Conservation (phyloP, 1,140 invertebrate species). For the Panagrolaimus sp. region DNA sequence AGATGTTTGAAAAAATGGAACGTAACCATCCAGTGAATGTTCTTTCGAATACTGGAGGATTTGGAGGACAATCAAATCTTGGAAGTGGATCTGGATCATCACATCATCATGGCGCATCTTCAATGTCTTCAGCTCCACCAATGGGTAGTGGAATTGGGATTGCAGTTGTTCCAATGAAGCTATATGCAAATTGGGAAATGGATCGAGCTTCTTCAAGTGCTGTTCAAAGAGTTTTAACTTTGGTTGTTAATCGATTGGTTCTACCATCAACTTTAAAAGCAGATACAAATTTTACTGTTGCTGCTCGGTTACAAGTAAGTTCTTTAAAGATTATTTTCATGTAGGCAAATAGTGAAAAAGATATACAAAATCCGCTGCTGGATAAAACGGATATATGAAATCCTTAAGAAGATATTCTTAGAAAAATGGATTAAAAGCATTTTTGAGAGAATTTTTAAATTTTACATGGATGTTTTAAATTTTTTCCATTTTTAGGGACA, state of each 20-base stretch:
- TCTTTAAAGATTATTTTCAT: neutral
- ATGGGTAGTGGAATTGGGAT: neutral
- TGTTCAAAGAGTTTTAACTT: neutral
- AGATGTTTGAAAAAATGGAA: too few species aligned
- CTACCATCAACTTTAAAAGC: neutral
- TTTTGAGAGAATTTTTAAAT: constrained; percentile 12
- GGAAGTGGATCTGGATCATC: too few species aligned
- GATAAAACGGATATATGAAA: too few species aligned
- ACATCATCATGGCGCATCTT: too few species aligned
- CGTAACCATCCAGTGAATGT: too few species aligned
- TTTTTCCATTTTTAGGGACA: constrained; percentile 34
- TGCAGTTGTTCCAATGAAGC: constrained; percentile 40
- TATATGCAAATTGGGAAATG: constrained; percentile 43
- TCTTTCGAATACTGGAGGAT: too few species aligned
- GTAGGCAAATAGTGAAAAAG: too few species aligned
- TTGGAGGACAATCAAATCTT: too few species aligned
- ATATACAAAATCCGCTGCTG: too few species aligned
- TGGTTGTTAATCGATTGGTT: constrained; percentile 3
- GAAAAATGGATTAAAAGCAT: too few species aligned
- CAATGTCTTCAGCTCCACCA: neutral
- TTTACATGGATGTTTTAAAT: neutral
- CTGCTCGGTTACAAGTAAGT: constrained; percentile 4
- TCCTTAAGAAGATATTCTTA: too few species aligned
- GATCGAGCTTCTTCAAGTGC: constrained; percentile 20
- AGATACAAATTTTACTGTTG: constrained; percentile 1